Base-by-base conservation (phyloP, 2,113 vertebrate species). In the Lynx canadensis region DNA sequence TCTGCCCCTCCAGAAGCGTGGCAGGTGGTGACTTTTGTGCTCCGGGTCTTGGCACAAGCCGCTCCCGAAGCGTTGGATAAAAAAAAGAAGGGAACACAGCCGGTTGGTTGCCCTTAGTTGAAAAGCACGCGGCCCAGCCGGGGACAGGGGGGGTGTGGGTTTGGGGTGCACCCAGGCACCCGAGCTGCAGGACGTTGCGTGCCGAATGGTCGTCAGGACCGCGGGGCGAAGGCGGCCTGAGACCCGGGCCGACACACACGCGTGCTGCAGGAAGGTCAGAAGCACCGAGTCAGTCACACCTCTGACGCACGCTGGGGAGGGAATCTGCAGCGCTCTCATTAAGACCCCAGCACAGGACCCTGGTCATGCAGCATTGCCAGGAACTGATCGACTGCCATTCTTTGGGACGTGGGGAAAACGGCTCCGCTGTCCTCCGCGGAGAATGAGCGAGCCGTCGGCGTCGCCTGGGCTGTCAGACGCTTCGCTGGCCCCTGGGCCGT, bases 371-470 rank as follows among this genome's bases (percentile, higher is more conserved):
- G 45, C 0, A 0, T 93, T 76, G 31, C 95, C 0, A 0, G 68
- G 88, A 18, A 21, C 89, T 69, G 96, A 96, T 94, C 96, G 66
- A 78, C 97, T 65, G 63, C 68, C 94, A 0, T 0, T 96, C 97
- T 97, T n/a, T 87, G 97, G 97, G 96, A 80, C 8, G 21, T 69
- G 96, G 96, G 94, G 93, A 89, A 98, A 97, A 91, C 76, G 91
- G 85, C 85, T 95, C 97, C 31, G 83, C 86, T 21, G 84, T 92
- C 94, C 84, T 96, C 63, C 38, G 69, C 82, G 90, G 97, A 96
- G 95, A 95, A 83, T 0, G 4, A 98, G 93, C 81, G 52, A 57
- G 76, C 95, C 90, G 55, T 94, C 92, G 18, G 94, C 84, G 82
- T 60, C 74, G 15, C 81, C 0, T 0, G 36, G 95, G 96, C 71